phyloP scores from a whole-genome alignment of 2,888 invertebrate genomes.

The Apodemia zela region DNA sequence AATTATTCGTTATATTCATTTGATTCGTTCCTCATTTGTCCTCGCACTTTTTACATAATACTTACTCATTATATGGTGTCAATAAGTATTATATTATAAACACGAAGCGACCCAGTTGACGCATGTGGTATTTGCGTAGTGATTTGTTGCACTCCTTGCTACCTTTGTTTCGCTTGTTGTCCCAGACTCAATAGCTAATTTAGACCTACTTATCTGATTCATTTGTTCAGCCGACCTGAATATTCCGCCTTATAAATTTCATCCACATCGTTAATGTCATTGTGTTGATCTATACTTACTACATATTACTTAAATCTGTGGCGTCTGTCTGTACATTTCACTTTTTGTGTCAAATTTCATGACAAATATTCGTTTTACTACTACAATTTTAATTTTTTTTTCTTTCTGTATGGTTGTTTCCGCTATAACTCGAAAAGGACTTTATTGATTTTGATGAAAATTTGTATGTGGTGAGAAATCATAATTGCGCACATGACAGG shows the following conservation, averaged over 20 bases:
- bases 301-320: no score
- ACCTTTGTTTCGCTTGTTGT: conserved; percentile 64
- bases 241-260: conserved; percentile 65
- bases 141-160: conserved; percentile 56
- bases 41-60: conserved; percentile 33
- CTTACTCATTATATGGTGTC: conserved; percentile 40
- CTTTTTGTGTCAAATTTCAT: no score
- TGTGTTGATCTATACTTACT: conserved; percentile 40
- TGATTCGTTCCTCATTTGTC: neutral
- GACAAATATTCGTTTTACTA: no score
- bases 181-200: conserved; percentile 65
- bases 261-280: conserved; percentile 54
- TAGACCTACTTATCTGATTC: conserved; percentile 70
- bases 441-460: no score
- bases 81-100: conserved; percentile 53
- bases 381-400: no score
- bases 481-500: no score
- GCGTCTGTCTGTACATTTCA: no score
- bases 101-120: conserved; percentile 59
- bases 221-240: conserved; percentile 70
- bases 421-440: no score
- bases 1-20: no score
- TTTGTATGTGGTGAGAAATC: no score
- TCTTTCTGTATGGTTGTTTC: no score
- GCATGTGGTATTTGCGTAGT: conserved; percentile 52